A percentile compares a stretch with the other conserved stretches of the same genome.
Evolutionary conservation across 1,140 invertebrate genomes (phyloP).

Genomic region (Achroia grisella): DNA sequence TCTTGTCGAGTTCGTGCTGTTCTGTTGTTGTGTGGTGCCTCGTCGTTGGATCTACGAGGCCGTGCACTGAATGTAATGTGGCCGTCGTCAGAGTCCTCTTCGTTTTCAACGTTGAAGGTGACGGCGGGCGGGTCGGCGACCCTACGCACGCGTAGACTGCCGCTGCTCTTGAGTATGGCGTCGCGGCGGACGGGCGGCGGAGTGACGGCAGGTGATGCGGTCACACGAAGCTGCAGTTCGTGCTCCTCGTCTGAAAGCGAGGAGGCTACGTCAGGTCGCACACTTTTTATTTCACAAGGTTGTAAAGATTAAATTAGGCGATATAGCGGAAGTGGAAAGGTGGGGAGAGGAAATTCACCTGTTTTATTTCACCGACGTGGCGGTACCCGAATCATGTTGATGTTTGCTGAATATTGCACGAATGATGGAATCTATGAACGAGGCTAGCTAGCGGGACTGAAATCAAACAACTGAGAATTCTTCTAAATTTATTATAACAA

Average conservation of each 20-base stretch:
- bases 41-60: slow-evolving; percentile 14
- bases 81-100: slow-evolving; percentile 40
- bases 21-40: background rate
- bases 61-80: slow-evolving; percentile 49
- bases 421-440: background rate
- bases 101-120: slow-evolving; percentile 57
- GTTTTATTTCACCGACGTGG: background rate
- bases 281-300: background rate
- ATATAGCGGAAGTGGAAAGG: background rate
- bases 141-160: slow-evolving; percentile 17
- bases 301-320: background rate
- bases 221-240: slow-evolving; percentile 18
- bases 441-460: slow-evolving; percentile 6
- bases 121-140: slow-evolving; percentile 38
- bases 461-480: slow-evolving; percentile 19
- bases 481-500: slow-evolving; percentile 18
- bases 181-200: slow-evolving; percentile 17
- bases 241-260: slow-evolving; percentile 45
- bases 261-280: background rate
- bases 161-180: slow-evolving; percentile 21
- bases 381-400: no score
- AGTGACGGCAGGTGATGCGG: slow-evolving; percentile 18
- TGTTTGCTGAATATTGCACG: no score
- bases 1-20: background rate
- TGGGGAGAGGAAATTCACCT: background rate